Base-by-base conservation (phyloP, 2,888 invertebrate genomes). In the Desoria tigrina region DNA sequence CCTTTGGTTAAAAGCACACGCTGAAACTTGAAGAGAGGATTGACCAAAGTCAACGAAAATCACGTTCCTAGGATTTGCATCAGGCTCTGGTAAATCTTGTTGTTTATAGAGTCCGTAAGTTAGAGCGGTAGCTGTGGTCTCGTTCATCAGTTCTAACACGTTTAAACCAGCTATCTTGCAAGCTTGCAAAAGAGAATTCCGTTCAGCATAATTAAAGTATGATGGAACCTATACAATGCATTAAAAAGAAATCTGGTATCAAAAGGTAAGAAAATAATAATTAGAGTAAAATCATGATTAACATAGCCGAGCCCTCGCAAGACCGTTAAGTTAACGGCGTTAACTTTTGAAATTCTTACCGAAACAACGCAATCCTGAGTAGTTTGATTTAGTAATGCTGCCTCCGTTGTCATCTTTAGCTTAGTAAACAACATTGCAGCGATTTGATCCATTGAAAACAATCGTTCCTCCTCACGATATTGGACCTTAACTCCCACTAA, bases 51-150 rank as follows among this genome's bases (percentile, higher is more conserved):
- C 99, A 57, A 99, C 91, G 83, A 99, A 98, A 14, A 96, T 88
- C 11, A 99, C 93, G 82, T 94, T 92, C 65, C 92, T 86, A 0
- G 94, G 89, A 77, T 93, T 90, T 66, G 94, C 93, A 77, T 93
- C 93, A 2, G 87, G 86, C 14, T 87, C 86, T 16, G 97, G 96
- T 74, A 97, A 84, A 81, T 98, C 97, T 81, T 95, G 93, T 81
- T 98, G 97, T n/a, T n/a, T n/a, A 82, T 99, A 99, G 79, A 99
- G 96, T 67, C 98, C 98, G 81, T 99, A 99, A 54, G 93, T 90
- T 57, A 99, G 83, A 28, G 97, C 96, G 49, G 95, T 94, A 11
- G 99, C 95, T 4, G 98, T 93, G 27, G 96, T 94, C 83, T 99
- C 99, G 82, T 98, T 98, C 85, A 99, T 89, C 61, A 99, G 83